Percentiles rank a stretch among this genome's conserved stretches.
Conservation (phyloP, 2,888 invertebrate genomes). For the Hirtodrosophila confusa region DNA sequence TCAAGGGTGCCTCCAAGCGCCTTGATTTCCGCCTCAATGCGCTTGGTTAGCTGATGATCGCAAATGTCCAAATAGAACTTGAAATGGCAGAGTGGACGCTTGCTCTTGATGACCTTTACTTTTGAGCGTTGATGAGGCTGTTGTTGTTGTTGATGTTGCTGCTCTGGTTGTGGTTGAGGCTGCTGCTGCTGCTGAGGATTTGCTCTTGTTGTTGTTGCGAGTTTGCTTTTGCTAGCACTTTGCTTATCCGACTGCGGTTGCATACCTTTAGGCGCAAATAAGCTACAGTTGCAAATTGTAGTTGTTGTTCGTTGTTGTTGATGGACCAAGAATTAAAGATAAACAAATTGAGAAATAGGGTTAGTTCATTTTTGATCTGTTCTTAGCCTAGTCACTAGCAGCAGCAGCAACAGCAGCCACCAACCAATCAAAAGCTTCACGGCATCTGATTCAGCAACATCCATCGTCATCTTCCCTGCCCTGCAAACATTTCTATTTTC, state of each 20-base stretch:
- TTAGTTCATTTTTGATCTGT: slow-evolving; percentile 24
- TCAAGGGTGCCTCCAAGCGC: slow-evolving; percentile 87
- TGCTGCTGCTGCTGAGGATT: slow-evolving; percentile 55
- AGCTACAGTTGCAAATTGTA: slow-evolving; percentile 60
- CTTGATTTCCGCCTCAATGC: slow-evolving; percentile 89
- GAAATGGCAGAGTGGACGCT: slow-evolving; percentile 87
- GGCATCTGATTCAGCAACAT: slow-evolving; percentile 22
- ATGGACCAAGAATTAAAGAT: slow-evolving; percentile 63
- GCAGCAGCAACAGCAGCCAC: slow-evolving; percentile 36
- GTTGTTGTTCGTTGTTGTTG: slow-evolving; percentile 47
- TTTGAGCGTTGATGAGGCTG: slow-evolving; percentile 55
- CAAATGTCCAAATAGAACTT: slow-evolving; percentile 91
- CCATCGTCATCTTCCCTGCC: slow-evolving; percentile 2
- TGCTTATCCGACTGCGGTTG: slow-evolving; percentile 84
- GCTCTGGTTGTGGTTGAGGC: slow-evolving; percentile 58
- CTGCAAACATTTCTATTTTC: neutral
- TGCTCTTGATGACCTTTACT: slow-evolving; percentile 84
- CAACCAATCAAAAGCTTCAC: slow-evolving; percentile 35
- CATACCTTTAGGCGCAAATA: slow-evolving; percentile 84
- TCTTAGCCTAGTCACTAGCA: slow-evolving; percentile 5
- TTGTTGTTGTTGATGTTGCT: slow-evolving; percentile 61
- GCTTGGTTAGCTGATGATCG: slow-evolving; percentile 87
- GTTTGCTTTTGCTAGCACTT: slow-evolving; percentile 81
- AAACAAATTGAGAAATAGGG: slow-evolving; percentile 32
- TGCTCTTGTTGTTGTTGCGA: slow-evolving; percentile 63